Base-by-base conservation (phyloP, 92 coral and sea anemone species). In the Zoanthus gigantus region DNA sequence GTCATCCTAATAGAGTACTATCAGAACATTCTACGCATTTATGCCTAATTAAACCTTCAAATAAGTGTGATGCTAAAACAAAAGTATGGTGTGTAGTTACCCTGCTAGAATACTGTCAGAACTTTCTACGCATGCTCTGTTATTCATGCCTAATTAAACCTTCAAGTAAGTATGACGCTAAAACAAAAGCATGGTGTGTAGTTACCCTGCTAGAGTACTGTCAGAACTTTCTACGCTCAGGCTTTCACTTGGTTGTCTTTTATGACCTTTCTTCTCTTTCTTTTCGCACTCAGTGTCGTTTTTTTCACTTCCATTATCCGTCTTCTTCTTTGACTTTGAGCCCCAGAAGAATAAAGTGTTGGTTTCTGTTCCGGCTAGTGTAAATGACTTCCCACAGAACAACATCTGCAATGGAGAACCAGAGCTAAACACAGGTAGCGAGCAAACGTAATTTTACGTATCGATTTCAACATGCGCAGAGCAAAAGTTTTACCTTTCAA, bases 291-390 rank as follows among this genome's bases (percentile, higher is more conserved):
- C 98, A 2, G 89, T 78, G 45, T 95, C 98, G 0, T 96, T 92
- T 83, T 88, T 90, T 71, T 93, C 97, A 10, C 96, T 94, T 68
- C 73, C 85, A 88, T 97, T 98, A 13, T 96, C 96, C 5, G 88
- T 82, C 16, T 78, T 79, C 69, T 83, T 86, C 13, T 89, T 91
- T 52, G 97, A 95, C 56, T 94, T 93, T 66, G 92, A 89, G 10
- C 99, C 99, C 98, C 99, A 97, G 93, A 95, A 97, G 81, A 86
- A 97, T 63, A 97, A 72, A 17, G 97, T 95, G 88, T 97, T 96
- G 50, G 94, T 98, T 48, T 93, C 94, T 8, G 99, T 97, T 48
- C 98, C 98, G 11, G 97, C 97, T 83, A 97, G 74, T 5, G 98
- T 97, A 82, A 95, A 97, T 13, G 93, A 88, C 76, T 97, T 87